Conservation (phyloP, 2,888 invertebrate genomes). For the Pecten maximus region DNA sequence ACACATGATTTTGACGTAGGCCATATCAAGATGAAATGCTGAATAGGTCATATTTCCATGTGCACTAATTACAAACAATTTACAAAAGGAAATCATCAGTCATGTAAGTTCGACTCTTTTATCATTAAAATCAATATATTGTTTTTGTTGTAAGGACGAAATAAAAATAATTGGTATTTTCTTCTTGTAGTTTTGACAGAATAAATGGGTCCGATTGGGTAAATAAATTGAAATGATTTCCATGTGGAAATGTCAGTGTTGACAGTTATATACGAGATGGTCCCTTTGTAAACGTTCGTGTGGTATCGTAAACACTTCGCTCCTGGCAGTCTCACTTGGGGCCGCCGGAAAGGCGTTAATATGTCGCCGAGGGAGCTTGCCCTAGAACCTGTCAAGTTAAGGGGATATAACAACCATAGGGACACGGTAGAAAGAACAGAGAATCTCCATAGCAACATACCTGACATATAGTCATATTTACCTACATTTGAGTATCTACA, state of each 20-base stretch:
- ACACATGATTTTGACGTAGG: not conserved
- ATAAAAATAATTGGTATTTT: not conserved
- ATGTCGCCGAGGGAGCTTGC: not conserved
- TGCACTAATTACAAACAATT: conserved; percentile 24
- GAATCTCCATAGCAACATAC: too few relatives aligned
- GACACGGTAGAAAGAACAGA: too few relatives aligned
- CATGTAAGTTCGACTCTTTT: not conserved
- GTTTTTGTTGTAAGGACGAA: not conserved
- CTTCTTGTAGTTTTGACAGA: not conserved
- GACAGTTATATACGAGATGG: conserved; percentile 27
- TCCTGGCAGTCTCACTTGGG: not conserved
- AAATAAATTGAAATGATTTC: not conserved
- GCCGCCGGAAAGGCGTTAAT: conserved; percentile 2
- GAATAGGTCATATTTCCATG: conserved; percentile 35
- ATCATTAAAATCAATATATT: conserved; percentile 9
- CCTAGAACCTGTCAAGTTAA: not conserved
- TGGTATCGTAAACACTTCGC: not conserved
- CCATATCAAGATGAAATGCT: conserved; percentile 28
- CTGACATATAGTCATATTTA: too few relatives aligned
- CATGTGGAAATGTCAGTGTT: not conserved
- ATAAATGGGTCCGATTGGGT: not conserved
- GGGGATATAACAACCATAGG: not conserved
- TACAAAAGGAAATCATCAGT: conserved; percentile 3
- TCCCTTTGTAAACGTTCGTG: not conserved
- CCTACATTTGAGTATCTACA: too few relatives aligned